phyloP scores from a whole-genome alignment of 2,113 vertebrate genomes.

The Panthera tigris region DNA sequence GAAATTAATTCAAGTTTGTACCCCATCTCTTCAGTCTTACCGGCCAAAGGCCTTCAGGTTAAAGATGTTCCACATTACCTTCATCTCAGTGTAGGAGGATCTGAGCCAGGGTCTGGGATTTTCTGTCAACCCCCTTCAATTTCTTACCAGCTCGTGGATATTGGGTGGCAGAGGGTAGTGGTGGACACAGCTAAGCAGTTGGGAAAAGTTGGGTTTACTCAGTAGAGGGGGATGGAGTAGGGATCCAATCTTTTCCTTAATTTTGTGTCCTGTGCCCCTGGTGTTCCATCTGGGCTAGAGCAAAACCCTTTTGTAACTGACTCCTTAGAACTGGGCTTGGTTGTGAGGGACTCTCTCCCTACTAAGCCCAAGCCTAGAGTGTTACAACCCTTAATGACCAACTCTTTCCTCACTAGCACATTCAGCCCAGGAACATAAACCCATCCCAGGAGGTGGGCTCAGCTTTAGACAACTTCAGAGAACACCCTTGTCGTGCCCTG shows the following conservation, averaged over 20 bases:
- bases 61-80: background rate
- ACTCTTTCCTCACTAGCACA: background rate
- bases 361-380: background rate
- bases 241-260: background rate
- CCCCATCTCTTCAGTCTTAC: background rate
- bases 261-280: background rate
- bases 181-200: background rate
- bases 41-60: background rate
- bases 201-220: background rate
- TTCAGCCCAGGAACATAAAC: background rate
- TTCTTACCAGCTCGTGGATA: background rate
- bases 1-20: background rate
- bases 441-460: background rate
- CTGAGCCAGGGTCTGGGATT: background rate
- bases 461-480: background rate
- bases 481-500: background rate
- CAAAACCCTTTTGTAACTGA: background rate
- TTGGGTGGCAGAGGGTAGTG: background rate
- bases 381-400: background rate
- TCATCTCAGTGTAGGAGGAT: background rate
- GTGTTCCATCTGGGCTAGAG: background rate
- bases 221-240: background rate
- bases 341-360: background rate
- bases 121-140: background rate
- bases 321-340: background rate